phyloP scores from a whole-genome alignment of 1,140 invertebrate species.

The Pseudomyrmex dendroicus region DNA sequence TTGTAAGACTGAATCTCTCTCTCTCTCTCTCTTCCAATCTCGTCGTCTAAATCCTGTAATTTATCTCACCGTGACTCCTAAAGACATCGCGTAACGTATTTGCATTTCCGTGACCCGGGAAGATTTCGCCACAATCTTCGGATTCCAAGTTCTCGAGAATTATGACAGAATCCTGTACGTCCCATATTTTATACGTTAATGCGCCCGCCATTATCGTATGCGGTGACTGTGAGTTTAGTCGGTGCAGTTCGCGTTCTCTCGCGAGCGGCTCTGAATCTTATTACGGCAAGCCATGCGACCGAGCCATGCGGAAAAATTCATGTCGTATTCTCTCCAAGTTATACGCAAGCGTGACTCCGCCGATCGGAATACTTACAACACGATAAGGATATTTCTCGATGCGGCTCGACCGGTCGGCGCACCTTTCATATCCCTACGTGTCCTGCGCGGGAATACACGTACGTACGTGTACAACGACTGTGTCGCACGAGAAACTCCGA shows the following conservation, averaged over 20 bases:
- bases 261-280: constrained; percentile 30
- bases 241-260: neutral
- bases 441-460: neutral
- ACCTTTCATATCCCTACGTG: neutral
- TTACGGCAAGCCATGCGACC: constrained; percentile 10
- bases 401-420: constrained; percentile 1
- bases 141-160: constrained; percentile 6
- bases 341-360: constrained; percentile 14
- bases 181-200: constrained; percentile 7
- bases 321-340: constrained; percentile 14
- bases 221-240: neutral
- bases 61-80: neutral
- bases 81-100: neutral
- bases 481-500: constrained; percentile 37
- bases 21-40: too few species aligned
- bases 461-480: too few species aligned
- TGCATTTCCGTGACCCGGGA: neutral
- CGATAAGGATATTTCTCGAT: constrained; percentile 34
- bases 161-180: neutral
- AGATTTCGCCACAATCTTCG: neutral
- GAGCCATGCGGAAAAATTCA: constrained; percentile 5
- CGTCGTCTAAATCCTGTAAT: neutral
- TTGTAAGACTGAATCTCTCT: neutral
- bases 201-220: neutral
- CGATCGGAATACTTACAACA: constrained; percentile 38